A percentile compares a stretch with the other conserved stretches of the same genome.
Evolutionary conservation across 2,113 vertebrate genomes (phyloP).

Genomic region (Osmerus mordax): DNA sequence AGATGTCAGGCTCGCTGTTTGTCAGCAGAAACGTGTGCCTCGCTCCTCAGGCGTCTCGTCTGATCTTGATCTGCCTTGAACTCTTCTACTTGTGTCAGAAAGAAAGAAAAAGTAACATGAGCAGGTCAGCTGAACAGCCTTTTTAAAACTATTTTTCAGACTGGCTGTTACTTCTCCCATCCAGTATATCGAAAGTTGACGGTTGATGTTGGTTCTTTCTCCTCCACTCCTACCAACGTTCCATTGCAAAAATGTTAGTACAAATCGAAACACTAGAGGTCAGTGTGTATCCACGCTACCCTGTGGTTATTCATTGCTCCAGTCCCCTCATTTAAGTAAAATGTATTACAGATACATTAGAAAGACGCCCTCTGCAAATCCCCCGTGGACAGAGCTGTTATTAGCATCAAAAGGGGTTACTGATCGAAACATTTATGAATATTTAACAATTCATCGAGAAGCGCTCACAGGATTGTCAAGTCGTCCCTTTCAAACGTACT

Average conservation of each 20-base stretch:
- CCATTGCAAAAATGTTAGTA: no score
- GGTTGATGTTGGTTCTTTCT: no score
- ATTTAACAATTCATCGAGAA: neutral
- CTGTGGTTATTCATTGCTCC: no score
- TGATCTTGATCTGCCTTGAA: neutral
- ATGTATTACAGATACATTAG: no score
- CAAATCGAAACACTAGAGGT: constrained; percentile 64
- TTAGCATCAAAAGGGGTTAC: neutral
- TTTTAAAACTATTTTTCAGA: no score
- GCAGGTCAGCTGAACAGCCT: no score
- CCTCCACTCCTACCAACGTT: no score
- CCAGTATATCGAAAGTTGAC: no score
- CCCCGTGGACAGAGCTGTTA: neutral
- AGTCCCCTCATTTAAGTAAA: no score
- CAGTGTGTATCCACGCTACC: constrained; percentile 42
- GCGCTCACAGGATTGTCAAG: neutral
- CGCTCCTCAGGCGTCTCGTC: constrained; percentile 48
- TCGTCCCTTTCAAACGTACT: neutral
- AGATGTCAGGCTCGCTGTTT: constrained; percentile 60
- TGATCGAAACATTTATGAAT: neutral
- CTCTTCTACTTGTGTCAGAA: neutral
- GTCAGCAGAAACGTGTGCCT: constrained; percentile 60
- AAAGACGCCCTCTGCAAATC: neutral
- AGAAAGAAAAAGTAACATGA: no score
- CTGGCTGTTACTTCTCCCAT: no score